phyloP scores from a whole-genome alignment of 2,113 vertebrate genomes.

The Calonectris borealis region DNA sequence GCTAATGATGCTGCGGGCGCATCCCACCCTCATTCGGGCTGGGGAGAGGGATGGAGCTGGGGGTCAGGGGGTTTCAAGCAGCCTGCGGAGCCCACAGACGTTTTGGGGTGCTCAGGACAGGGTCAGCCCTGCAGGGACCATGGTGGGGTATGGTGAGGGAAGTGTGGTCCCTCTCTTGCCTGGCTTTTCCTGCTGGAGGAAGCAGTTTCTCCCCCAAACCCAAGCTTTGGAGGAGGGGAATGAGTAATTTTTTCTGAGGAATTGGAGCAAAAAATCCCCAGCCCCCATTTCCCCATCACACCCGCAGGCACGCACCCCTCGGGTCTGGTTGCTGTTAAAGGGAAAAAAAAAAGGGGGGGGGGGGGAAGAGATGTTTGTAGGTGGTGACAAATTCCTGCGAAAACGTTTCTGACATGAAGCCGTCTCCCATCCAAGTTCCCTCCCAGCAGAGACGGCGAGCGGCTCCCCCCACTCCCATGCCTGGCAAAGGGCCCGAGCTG shows the following conservation, averaged over 20 bases:
- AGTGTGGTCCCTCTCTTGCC: not conserved
- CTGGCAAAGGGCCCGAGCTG: not conserved
- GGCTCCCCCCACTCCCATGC: fast-evolving
- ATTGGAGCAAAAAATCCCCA: not conserved
- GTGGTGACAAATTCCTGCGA: constrained; percentile 28
- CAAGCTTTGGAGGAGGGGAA: not conserved
- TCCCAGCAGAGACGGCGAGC: fast-evolving
- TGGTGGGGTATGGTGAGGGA: not conserved
- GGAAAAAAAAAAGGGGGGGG: fast-evolving
- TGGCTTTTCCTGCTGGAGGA: not conserved
- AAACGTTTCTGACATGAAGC: not conserved
- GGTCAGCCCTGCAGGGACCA: not conserved
- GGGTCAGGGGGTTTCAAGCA: not conserved
- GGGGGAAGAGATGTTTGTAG: not conserved
- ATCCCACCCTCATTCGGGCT: not conserved
- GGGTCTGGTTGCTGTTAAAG: not conserved
- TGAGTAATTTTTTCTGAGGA: not conserved
- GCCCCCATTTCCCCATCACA: not conserved
- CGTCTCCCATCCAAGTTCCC: not conserved
- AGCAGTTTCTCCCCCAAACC: not conserved
- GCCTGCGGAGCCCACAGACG: not conserved
- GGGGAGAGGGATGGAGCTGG: not conserved
- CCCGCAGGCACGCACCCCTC: not conserved
- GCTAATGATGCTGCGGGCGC: constrained; percentile 24
- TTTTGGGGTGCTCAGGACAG: not conserved